phyloP scores from a whole-genome alignment of 2,113 vertebrate species.

The Lamprotornis superbus region DNA sequence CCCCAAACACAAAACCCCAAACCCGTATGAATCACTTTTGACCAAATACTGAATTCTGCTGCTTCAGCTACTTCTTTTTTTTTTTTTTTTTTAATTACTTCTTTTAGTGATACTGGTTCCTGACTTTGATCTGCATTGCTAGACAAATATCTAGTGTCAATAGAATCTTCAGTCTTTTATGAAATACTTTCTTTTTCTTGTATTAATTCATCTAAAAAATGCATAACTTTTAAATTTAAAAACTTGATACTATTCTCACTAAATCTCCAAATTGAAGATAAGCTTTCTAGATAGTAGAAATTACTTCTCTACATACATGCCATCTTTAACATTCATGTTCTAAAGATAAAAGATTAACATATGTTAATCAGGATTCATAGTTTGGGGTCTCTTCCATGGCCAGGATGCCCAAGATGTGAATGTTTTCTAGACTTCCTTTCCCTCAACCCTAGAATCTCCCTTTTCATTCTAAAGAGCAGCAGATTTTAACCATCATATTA shows the following conservation, averaged over 20 bases:
- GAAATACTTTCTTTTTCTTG: constrained; percentile 60
- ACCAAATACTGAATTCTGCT: constrained; percentile 36
- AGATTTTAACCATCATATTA: constrained; percentile 70
- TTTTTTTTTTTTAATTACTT: constrained; percentile 23
- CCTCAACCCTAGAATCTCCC: constrained; percentile 64
- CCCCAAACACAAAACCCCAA: not conserved
- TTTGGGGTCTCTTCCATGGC: constrained; percentile 61
- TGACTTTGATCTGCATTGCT: constrained; percentile 35
- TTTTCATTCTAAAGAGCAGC: constrained; percentile 75
- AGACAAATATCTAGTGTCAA: not conserved
- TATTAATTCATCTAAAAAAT: constrained; percentile 46
- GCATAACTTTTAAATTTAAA: not conserved
- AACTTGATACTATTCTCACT: not conserved
- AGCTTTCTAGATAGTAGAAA: constrained; percentile 26
- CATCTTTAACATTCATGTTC: constrained; percentile 45
- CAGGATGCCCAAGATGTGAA: constrained; percentile 64
- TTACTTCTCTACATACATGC: not conserved
- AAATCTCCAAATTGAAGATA: constrained; percentile 28
- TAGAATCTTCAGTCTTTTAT: constrained; percentile 60
- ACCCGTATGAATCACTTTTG: not conserved
- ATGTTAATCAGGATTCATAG: constrained; percentile 39
- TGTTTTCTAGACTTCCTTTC: constrained; percentile 65
- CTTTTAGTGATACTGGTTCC: constrained; percentile 20
- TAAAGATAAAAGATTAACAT: constrained; percentile 12
- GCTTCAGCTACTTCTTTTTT: constrained; percentile 36